A percentile compares a stretch with the other conserved stretches of the same genome.
Evolutionary conservation across 2,113 vertebrate genomes (phyloP).

Genomic region (Taurulus bubalis): DNA sequence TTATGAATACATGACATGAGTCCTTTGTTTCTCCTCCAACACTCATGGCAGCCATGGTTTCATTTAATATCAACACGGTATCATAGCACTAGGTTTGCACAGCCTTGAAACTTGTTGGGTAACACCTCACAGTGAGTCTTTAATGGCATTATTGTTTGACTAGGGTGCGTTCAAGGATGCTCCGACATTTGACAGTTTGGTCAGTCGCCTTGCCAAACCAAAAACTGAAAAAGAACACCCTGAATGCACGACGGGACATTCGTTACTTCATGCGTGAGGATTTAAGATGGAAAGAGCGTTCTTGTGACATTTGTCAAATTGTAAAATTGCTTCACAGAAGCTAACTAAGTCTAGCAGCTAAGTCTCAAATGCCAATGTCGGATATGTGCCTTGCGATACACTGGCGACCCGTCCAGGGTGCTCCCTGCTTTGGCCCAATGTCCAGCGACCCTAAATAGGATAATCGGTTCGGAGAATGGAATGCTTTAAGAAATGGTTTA

Average conservation of each 20-base stretch:
- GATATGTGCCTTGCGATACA: too few relatives aligned
- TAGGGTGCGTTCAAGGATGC: constrained; percentile 5
- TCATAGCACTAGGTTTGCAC: neutral
- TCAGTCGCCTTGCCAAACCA: neutral
- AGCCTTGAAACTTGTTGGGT: neutral
- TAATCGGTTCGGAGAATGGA: too few relatives aligned
- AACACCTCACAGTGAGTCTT: neutral
- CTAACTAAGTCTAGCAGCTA: too few relatives aligned
- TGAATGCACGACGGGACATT: neutral
- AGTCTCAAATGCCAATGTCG: neutral
- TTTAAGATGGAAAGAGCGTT: neutral
- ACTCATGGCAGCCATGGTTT: neutral
- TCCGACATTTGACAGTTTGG: neutral
- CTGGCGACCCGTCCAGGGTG: too few relatives aligned
- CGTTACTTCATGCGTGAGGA: neutral
- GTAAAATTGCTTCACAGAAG: neutral
- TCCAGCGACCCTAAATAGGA: too few relatives aligned
- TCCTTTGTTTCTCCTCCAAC: neutral
- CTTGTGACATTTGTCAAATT: neutral
- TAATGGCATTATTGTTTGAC: neutral
- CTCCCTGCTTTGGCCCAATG: too few relatives aligned
- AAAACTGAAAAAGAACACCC: neutral
- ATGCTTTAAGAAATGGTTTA: too few relatives aligned
- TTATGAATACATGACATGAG: neutral
- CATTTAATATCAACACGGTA: neutral